A percentile compares a stretch with the other conserved stretches of the same genome.
Evolutionary conservation across 1,140 invertebrate species (phyloP).

Genomic region (Temnothorax longispinosus): DNA sequence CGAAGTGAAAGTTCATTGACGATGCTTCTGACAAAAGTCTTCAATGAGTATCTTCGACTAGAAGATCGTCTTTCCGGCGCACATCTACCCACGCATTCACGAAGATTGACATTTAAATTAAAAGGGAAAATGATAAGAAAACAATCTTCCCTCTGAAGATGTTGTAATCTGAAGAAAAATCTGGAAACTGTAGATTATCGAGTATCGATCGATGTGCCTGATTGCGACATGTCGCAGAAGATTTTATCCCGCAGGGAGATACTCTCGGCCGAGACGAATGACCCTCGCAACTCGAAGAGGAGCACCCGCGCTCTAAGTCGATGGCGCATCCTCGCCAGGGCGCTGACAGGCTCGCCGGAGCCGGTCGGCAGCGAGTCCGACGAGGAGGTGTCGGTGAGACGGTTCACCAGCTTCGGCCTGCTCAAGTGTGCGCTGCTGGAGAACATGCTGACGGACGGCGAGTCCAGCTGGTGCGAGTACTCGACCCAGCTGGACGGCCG

Average conservation of each 20-base stretch:
- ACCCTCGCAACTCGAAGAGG: slow-evolving; percentile 23
- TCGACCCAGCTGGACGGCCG: slow-evolving; percentile 81
- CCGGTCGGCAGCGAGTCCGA: slow-evolving; percentile 81
- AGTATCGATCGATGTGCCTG: background rate
- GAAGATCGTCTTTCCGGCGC: background rate
- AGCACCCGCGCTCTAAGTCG: slow-evolving; percentile 87
- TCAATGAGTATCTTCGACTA: background rate
- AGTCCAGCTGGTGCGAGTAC: slow-evolving; percentile 86
- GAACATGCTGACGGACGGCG: slow-evolving; percentile 72
- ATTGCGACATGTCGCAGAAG: slow-evolving; percentile 53
- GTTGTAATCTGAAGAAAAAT: background rate
- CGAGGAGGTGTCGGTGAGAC: slow-evolving; percentile 86
- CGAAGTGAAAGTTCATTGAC: slow-evolving; percentile 19
- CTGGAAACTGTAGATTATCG: background rate
- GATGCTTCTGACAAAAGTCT: background rate
- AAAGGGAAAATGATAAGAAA: background rate
- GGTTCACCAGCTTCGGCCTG: slow-evolving; percentile 87
- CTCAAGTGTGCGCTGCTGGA: slow-evolving; percentile 80
- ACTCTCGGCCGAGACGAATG: background rate
- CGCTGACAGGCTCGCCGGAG: slow-evolving; percentile 85
- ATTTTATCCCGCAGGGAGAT: background rate
- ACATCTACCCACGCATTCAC: background rate
- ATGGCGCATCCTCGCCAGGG: slow-evolving; percentile 90
- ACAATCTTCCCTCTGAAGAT: background rate
- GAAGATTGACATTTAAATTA: background rate